Percentiles rank a stretch among this genome's conserved stretches.
These are phyloP conservation scores for Homarus gammarus DNA, from an alignment of 2,888 invertebrate species.

Conservation along the genomic window DNA sequence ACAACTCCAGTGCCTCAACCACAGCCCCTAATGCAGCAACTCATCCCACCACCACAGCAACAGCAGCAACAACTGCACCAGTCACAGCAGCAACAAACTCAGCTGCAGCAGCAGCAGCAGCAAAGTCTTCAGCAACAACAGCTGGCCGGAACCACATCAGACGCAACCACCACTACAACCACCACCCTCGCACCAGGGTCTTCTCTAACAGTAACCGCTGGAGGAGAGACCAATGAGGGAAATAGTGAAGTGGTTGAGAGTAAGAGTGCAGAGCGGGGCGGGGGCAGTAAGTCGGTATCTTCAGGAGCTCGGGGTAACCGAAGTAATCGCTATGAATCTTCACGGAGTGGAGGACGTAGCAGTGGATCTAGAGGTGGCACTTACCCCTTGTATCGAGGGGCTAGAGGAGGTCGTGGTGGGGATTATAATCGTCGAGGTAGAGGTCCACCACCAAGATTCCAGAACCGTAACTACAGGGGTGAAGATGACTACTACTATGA, in stretches of 20 bases:
- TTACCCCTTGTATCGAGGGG: constrained; percentile 65
- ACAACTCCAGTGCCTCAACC: constrained; percentile 33
- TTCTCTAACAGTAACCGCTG: constrained; percentile 74
- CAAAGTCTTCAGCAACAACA: constrained; percentile 45
- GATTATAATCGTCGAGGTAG: constrained; percentile 55
- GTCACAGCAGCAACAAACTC: constrained; percentile 31
- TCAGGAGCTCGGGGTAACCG: constrained; percentile 53
- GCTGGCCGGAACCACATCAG: constrained; percentile 55
- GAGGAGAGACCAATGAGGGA: constrained; percentile 65
- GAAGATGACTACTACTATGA: constrained; percentile 64
- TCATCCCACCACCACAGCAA: constrained; percentile 28
- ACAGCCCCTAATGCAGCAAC: constrained; percentile 48
- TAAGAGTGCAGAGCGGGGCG: constrained; percentile 62
- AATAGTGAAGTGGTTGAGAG: constrained; percentile 48
- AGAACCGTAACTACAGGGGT: constrained; percentile 55
- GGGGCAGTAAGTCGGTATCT: constrained; percentile 41
- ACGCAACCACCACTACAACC: constrained; percentile 52
- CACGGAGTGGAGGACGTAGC: constrained; percentile 62
- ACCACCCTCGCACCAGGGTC: constrained; percentile 69
- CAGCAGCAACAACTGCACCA: constrained; percentile 32
- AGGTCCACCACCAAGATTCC: constrained; percentile 69
- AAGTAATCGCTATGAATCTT: constrained; percentile 47
- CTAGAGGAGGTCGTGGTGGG: constrained; percentile 47
- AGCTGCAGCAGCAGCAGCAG: constrained; percentile 2
- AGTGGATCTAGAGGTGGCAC: constrained; percentile 46